These are phyloP conservation scores for Chrysomela aeneicollis DNA, from an alignment of 2,888 invertebrate genomes.

Conservation along the genomic window DNA sequence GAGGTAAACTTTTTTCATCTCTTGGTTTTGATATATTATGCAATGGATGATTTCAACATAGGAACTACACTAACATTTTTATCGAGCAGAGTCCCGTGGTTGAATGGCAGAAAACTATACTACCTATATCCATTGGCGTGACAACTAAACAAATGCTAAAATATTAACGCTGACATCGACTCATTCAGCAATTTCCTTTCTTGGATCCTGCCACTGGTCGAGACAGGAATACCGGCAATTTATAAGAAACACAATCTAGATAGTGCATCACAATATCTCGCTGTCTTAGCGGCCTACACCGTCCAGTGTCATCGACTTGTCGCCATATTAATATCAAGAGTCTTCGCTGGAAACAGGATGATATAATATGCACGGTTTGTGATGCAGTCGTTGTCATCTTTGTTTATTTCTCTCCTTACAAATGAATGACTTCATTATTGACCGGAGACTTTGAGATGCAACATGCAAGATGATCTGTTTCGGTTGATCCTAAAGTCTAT, in stretches of 20 bases:
- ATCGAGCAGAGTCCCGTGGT: neutral
- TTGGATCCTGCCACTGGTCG: slow-evolving; percentile 13
- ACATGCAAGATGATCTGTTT: neutral
- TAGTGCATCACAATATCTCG: slow-evolving; percentile 59
- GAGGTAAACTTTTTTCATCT: no score
- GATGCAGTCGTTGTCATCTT: slow-evolving; percentile 11
- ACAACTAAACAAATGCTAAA: slow-evolving; percentile 4
- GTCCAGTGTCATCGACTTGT: slow-evolving; percentile 60
- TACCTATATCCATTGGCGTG: neutral
- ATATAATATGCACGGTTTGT: slow-evolving; percentile 30
- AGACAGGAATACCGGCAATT: slow-evolving; percentile 57
- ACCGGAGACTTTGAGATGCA: neutral
- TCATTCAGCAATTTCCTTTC: slow-evolving; percentile 9
- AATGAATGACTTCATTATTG: slow-evolving; percentile 15
- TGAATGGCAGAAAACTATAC: neutral
- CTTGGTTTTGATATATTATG: no score
- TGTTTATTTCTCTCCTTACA: neutral
- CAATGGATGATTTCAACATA: no score
- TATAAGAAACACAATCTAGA: slow-evolving; percentile 60
- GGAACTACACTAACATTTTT: no score
- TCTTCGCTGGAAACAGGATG: slow-evolving; percentile 27
- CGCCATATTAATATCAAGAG: slow-evolving; percentile 58
- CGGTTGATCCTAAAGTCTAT: neutral
- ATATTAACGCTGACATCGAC: neutral
- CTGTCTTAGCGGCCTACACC: slow-evolving; percentile 58